phyloP scores from a whole-genome alignment of 1,140 invertebrate genomes.

The Heliothis subflexa region DNA sequence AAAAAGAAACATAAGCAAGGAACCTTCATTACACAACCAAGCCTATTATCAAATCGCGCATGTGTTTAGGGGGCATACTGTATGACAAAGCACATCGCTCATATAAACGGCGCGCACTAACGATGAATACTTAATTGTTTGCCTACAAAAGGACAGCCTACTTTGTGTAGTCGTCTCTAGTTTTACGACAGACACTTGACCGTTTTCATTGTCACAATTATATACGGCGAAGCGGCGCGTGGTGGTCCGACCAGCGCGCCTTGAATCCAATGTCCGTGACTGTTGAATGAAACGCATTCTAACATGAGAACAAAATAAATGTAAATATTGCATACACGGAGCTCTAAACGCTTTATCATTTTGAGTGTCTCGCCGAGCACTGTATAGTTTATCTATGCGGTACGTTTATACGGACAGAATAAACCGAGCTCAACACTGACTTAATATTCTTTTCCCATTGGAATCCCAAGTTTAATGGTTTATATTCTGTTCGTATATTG shows the following conservation, averaged over 20 bases:
- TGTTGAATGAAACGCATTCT: slow-evolving; percentile 57
- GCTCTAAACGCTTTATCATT: slow-evolving; percentile 43
- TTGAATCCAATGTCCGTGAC: slow-evolving; percentile 53
- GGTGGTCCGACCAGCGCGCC: slow-evolving; percentile 34
- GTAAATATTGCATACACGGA: slow-evolving; percentile 34
- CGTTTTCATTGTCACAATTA: slow-evolving; percentile 75
- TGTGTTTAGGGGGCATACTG: slow-evolving; percentile 33
- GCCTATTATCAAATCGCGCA: slow-evolving; percentile 11
- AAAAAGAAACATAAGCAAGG: slow-evolving; percentile 3
- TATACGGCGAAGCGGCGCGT: slow-evolving; percentile 61
- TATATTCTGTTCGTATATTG: slow-evolving; percentile 20
- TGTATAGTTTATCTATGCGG: slow-evolving; percentile 16
- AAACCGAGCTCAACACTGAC: not conserved
- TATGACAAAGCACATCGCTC: slow-evolving; percentile 57
- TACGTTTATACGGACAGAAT: slow-evolving; percentile 16
- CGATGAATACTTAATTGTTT: slow-evolving; percentile 76
- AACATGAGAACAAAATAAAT: slow-evolving; percentile 41
- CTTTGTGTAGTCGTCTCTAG: slow-evolving; percentile 74
- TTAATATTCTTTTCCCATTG: slow-evolving; percentile 6
- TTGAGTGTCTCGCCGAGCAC: slow-evolving; percentile 24
- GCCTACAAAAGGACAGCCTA: slow-evolving; percentile 72
- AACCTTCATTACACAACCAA: slow-evolving; percentile 9
- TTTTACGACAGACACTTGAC: slow-evolving; percentile 79
- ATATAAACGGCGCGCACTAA: slow-evolving; percentile 62
- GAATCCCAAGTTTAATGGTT: slow-evolving; percentile 16